phyloP scores from a whole-genome alignment of 1,140 invertebrate species.

The Drosophila oshimai region DNA sequence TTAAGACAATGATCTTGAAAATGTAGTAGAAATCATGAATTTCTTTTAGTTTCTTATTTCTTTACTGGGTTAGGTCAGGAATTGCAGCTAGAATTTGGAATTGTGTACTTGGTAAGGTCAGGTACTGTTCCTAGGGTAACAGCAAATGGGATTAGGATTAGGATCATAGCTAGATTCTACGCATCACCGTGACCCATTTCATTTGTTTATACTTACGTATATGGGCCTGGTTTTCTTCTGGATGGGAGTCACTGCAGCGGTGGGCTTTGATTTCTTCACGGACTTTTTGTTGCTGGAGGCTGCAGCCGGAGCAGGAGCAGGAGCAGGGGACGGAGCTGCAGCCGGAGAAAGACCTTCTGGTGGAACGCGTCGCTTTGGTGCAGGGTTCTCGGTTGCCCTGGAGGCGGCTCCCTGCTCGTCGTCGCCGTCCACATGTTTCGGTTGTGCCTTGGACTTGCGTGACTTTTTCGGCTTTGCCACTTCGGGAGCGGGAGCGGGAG shows the following conservation, averaged over 20 bases:
- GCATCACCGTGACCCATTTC: neutral
- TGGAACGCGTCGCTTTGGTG: slow-evolving; percentile 49
- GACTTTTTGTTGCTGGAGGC: slow-evolving; percentile 50
- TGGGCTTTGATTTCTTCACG: slow-evolving; percentile 56
- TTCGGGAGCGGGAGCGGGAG: neutral
- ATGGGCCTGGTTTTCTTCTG: slow-evolving; percentile 46
- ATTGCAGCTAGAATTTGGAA: too few species aligned
- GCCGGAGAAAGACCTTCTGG: slow-evolving; percentile 49
- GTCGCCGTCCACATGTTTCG: slow-evolving; percentile 83
- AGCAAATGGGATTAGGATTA: too few species aligned
- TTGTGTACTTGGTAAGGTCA: too few species aligned
- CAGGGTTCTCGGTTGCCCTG: neutral
- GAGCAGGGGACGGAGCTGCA: neutral
- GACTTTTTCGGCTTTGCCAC: slow-evolving; percentile 76
- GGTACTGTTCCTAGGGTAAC: too few species aligned
- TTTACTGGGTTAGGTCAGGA: neutral
- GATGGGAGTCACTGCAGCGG: slow-evolving; percentile 67
- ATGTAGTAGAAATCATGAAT: too few species aligned
- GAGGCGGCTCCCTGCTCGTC: slow-evolving; percentile 21
- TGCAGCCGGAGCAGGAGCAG: neutral
- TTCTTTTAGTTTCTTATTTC: too few species aligned
- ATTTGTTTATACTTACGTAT: slow-evolving; percentile 25
- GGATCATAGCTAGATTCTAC: neutral
- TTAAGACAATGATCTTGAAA: too few species aligned
- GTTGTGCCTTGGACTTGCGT: slow-evolving; percentile 88